A percentile compares a stretch with the other conserved stretches of the same genome.
Conservation (phyloP, 2,888 invertebrate genomes). For the Drosophila diplacantha region DNA sequence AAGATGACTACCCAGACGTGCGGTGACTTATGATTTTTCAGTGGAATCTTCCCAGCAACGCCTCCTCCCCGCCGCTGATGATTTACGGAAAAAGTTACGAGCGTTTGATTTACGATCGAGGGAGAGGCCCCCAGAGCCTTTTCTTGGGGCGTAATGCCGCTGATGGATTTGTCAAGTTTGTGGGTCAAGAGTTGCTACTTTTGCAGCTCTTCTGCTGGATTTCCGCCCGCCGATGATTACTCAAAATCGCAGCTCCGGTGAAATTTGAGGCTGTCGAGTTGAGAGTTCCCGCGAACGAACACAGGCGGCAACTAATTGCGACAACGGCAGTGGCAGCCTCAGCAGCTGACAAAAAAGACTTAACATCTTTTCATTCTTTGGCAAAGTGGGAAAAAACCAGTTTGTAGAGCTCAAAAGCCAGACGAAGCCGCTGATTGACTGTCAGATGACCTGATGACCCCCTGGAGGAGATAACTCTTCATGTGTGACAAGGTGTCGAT, state of each 20-base stretch:
- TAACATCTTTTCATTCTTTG: constrained; percentile 27
- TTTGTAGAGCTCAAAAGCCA: constrained; percentile 24
- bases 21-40: constrained; percentile 72
- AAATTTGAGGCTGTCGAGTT: constrained; percentile 19
- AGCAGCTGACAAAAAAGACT: constrained; percentile 36
- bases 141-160: constrained; percentile 31
- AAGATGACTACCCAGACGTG: constrained; percentile 72
- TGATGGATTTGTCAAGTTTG: constrained; percentile 72
- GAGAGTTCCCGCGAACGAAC: constrained; percentile 56
- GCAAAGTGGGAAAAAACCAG: constrained; percentile 24
- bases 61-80: constrained; percentile 24
- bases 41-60: constrained; percentile 41
- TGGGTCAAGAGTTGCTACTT: constrained; percentile 57
- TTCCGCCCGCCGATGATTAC: constrained; percentile 69
- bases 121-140: constrained; percentile 11
- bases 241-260: constrained; percentile 62
- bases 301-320: constrained; percentile 63
- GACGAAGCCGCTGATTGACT: constrained; percentile 31
- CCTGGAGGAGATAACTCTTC: background rate
- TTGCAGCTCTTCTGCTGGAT: constrained; percentile 38
- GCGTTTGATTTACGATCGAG: constrained; percentile 69
- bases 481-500: constrained; percentile 26
- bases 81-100: constrained; percentile 62
- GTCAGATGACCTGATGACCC: constrained; percentile 36
- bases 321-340: constrained; percentile 28